Evolutionary conservation across 1,140 invertebrate genomes (phyloP), one percentile per base, ranked within the genome.

Genomic region (Panagrolaimus sp.): DNA sequence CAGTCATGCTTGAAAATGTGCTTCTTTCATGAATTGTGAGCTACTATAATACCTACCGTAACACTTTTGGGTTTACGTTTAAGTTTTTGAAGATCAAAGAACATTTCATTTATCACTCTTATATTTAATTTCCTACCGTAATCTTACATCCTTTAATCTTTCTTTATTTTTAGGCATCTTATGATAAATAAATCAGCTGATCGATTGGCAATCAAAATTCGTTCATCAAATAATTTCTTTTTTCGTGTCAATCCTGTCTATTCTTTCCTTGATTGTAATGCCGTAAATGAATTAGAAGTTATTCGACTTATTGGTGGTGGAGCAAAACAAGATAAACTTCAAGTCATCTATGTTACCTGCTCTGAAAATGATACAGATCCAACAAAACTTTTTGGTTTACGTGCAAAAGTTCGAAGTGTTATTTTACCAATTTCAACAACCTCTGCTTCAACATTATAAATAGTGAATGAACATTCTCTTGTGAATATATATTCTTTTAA

Each of bases 201-300:
- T 55, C 24, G 72, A 63, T 38, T 73, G 17, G 72, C 72, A n/a
- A 58, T 73, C 24, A 73, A 73, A 71, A 68, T 73, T 15, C 64
- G 72, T 15, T 73, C 68, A 26, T 52, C 43, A 7, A 73, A 73
- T 52, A 73, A 73, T 55, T 32, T 62, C 7, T 47, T 63, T 28
- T 76, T 76, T 45, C 73, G 72, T 5, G 72, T 73, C 10, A 73
- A 73, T 65, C 72, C 72, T 21, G 72, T 73, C 14, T 73, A 64
- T 44, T 44, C 46, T 6, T 73, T 73, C 28, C 43, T 73, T 15
- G 73, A 76, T 14, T 32, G 46, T 26, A 65, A 74, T 12, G 17
- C 21, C 10, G 32, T 62, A 9, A 26, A 47, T 32, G 72, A 73
- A 43, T 47, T 73, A 1, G 72, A 73, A 47, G 71, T 73, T 24